These are phyloP conservation scores for Agrochola litura DNA, from an alignment of 2,888 invertebrate species.

Conservation along the genomic window DNA sequence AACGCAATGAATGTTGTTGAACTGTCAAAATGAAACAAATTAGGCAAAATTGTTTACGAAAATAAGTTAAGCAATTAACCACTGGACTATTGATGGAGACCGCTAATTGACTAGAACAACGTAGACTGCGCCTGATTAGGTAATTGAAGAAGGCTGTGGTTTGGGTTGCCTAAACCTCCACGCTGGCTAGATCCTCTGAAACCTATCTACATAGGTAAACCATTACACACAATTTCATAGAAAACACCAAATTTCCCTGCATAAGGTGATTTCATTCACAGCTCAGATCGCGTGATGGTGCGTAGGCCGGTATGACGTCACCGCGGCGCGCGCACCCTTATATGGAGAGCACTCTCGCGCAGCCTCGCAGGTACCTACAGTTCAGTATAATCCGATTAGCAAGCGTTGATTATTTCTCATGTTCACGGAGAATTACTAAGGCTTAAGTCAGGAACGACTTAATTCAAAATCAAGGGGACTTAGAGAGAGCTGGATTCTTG, in stretches of 20 bases:
- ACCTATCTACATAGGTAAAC: background rate
- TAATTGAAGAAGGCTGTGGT: no score
- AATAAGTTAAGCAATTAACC: no score
- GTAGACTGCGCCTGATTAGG: no score
- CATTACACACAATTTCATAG: background rate
- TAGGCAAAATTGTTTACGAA: no score
- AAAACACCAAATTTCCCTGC: slow-evolving; percentile 41
- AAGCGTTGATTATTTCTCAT: slow-evolving; percentile 45
- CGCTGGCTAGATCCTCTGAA: no score
- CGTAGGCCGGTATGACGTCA: slow-evolving; percentile 76
- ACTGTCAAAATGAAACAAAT: no score
- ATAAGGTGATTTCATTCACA: slow-evolving; percentile 66
- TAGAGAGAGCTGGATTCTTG: background rate
- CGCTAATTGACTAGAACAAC: background rate
- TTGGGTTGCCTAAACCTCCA: background rate
- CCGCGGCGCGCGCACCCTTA: slow-evolving; percentile 64
- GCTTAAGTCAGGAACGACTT: background rate
- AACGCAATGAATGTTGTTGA: no score
- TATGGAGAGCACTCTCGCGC: slow-evolving; percentile 65
- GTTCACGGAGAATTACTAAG: slow-evolving; percentile 12
- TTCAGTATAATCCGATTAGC: slow-evolving; percentile 52
- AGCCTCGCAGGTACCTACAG: slow-evolving; percentile 38
- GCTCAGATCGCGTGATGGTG: slow-evolving; percentile 43
- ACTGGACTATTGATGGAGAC: background rate
- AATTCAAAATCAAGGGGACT: background rate